A percentile compares a stretch with the other conserved stretches of the same genome.
These are phyloP conservation scores for Nyctalus aviator DNA, from an alignment of 2,797 vertebrate genomes.

Conservation along the genomic window DNA sequence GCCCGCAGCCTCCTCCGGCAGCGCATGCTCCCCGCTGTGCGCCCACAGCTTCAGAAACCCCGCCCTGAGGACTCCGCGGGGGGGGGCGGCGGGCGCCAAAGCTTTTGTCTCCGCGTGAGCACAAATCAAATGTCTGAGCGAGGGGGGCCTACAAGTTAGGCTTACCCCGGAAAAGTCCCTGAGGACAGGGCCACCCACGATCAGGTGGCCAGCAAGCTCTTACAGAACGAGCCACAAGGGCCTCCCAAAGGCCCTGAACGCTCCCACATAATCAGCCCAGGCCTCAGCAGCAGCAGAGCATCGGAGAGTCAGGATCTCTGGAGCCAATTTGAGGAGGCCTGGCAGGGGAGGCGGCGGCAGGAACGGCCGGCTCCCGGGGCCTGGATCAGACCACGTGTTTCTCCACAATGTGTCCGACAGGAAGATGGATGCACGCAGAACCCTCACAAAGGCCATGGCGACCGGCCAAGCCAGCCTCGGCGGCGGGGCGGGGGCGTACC, in stretches of 20 bases:
- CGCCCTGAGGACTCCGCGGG: not conserved
- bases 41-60: not conserved
- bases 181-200: conserved; percentile 10
- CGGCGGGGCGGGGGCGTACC: conserved; percentile 85
- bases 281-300: too few relatives aligned
- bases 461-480: not conserved
- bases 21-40: too few relatives aligned
- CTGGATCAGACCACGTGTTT: not conserved
- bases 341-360: not conserved
- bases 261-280: too few relatives aligned
- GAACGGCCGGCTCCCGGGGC: not conserved
- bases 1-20: not conserved
- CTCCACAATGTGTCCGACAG: not conserved
- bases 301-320: not conserved
- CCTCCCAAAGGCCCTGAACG: not conserved
- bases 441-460: not conserved
- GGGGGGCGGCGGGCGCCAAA: not conserved
- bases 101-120: not conserved
- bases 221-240: not conserved
- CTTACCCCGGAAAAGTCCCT: not conserved
- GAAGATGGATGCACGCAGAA: not conserved
- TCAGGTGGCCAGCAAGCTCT: not conserved
- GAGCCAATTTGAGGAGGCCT: not conserved
- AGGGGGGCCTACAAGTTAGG: not conserved
- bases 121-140: not conserved